A percentile compares a stretch with the other conserved stretches of the same genome.
phyloP scores from a whole-genome alignment of 1,140 invertebrate species.

The Drosophila elegans region DNA sequence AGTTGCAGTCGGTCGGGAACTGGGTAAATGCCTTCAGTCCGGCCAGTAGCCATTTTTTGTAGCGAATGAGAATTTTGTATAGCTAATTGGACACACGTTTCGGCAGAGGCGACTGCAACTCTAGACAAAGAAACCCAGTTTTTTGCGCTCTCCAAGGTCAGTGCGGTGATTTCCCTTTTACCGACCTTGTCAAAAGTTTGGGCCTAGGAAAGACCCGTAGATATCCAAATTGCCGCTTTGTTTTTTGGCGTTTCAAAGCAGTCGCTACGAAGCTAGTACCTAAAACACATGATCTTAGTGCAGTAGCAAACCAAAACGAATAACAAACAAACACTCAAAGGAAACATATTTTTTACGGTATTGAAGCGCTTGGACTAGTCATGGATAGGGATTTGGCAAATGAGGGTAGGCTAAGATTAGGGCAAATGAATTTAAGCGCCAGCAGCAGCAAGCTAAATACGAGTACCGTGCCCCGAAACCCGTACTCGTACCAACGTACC shows the following conservation, averaged over 20 bases:
- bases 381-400: conserved; percentile 35
- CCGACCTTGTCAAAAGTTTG: conserved; percentile 40
- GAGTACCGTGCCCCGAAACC: conserved; percentile 19
- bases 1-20: conserved; percentile 57
- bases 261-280: conserved; percentile 58
- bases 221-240: conserved; percentile 28
- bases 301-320: conserved; percentile 37
- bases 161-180: conserved; percentile 18
- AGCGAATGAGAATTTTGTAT: conserved; percentile 69
- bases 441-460: conserved; percentile 57
- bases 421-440: conserved; percentile 68
- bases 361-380: conserved; percentile 67
- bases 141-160: conserved; percentile 40
- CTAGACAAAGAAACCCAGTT: conserved; percentile 22
- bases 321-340: conserved; percentile 37
- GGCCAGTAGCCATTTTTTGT: conserved; percentile 49
- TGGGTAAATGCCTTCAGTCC: conserved; percentile 36
- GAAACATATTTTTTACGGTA: conserved; percentile 71
- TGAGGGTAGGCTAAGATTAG: conserved; percentile 63
- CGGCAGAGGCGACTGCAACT: conserved; percentile 11
- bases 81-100: conserved; percentile 58
- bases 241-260: conserved; percentile 53
- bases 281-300: conserved; percentile 54
- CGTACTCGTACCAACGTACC: conserved; percentile 20
- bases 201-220: conserved; percentile 12